Evolutionary conservation across 2,888 invertebrate genomes (phyloP).

Genomic region (Axea sp.): DNA sequence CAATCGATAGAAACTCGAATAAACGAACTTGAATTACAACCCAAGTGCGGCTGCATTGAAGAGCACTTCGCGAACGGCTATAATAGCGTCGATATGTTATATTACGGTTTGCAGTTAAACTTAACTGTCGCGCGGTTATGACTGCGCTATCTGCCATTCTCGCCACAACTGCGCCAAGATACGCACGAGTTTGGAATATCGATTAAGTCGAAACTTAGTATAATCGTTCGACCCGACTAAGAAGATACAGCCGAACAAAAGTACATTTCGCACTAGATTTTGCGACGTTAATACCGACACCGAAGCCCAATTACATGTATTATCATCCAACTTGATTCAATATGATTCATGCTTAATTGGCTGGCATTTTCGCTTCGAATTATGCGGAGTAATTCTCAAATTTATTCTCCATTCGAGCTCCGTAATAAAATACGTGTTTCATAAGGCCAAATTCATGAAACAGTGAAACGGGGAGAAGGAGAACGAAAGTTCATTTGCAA

Average conservation of each 20-base stretch:
- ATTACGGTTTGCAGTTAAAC: slow-evolving; percentile 56
- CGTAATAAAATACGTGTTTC: too few species aligned
- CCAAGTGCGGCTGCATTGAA: slow-evolving; percentile 54
- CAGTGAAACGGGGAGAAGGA: too few species aligned
- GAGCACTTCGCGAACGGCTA: slow-evolving; percentile 44
- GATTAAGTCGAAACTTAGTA: slow-evolving; percentile 46
- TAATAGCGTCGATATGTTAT: slow-evolving; percentile 57
- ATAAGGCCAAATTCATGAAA: too few species aligned
- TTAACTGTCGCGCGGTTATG: slow-evolving; percentile 60
- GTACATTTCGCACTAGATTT: slow-evolving; percentile 35
- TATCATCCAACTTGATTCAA: too few species aligned
- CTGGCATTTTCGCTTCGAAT: too few species aligned
- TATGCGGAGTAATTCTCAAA: too few species aligned
- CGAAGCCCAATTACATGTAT: too few species aligned
- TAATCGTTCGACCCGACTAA: slow-evolving; percentile 34
- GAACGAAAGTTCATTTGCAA: too few species aligned
- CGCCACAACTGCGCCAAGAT: slow-evolving; percentile 56
- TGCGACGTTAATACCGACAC: slow-evolving; percentile 20
- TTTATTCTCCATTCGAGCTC: too few species aligned
- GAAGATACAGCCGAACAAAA: slow-evolving; percentile 39
- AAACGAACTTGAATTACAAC: slow-evolving; percentile 50
- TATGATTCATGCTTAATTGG: too few species aligned
- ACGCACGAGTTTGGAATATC: slow-evolving; percentile 58
- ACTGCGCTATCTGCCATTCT: slow-evolving; percentile 54
- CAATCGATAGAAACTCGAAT: slow-evolving; percentile 45